A percentile compares a stretch with the other conserved stretches of the same genome.
Conservation (phyloP, 2,797 vertebrate species). For the Tiaroga cobitis region DNA sequence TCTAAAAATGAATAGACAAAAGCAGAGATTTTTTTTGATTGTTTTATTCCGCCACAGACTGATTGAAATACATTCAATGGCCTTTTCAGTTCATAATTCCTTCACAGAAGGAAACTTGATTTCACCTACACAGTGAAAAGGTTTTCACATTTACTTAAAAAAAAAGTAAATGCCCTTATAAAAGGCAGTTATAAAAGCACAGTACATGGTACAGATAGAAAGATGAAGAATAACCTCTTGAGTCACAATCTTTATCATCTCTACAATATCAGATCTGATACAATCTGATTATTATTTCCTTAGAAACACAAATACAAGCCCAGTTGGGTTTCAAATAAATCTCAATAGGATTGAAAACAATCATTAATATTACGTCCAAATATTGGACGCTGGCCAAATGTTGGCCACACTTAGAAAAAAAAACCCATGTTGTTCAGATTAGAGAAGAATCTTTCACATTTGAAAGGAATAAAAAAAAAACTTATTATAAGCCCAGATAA, state of each 20-base stretch:
- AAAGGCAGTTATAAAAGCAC: not conserved
- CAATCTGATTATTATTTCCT: not conserved
- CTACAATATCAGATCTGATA: not conserved
- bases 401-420: not conserved
- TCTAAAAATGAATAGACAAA: not conserved
- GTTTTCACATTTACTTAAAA: not conserved
- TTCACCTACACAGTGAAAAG: slow-evolving; percentile 42
- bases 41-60: slow-evolving; percentile 47
- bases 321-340: not conserved
- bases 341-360: not conserved
- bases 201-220: not conserved
- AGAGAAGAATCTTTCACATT: slow-evolving; percentile 1
- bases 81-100: slow-evolving; percentile 28
- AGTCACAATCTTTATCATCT: not conserved
- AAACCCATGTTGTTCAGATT: not conserved
- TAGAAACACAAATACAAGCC: slow-evolving; percentile 16
- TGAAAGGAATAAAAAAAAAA: not conserved
- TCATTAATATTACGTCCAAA: not conserved
- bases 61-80: slow-evolving; percentile 49
- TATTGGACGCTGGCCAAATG: not conserved
- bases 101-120: slow-evolving; percentile 40
- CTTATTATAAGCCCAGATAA: not conserved
- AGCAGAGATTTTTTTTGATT: slow-evolving; percentile 5
- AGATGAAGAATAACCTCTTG: not conserved
- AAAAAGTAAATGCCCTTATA: not conserved